Evolutionary conservation across 37 sponge, comb jelly and placozoan genomes (phyloP).

Genomic region (Theonella swinhoei): DNA sequence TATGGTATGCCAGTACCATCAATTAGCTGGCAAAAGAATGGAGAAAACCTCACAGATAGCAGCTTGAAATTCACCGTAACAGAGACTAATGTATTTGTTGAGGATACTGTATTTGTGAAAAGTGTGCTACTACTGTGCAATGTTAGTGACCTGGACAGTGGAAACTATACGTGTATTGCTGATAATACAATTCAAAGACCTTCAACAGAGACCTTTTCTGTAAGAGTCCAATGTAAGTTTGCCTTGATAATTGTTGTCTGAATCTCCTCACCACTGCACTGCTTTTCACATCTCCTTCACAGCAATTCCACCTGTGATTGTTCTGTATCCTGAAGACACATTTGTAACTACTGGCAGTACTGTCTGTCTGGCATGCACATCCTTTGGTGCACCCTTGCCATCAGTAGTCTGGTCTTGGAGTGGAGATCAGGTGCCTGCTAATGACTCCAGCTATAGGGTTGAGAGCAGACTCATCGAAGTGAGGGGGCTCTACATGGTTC

Average conservation of each 20-base stretch:
- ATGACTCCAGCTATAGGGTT: not conserved
- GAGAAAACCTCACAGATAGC: not conserved
- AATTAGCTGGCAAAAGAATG: slow-evolving; percentile 17
- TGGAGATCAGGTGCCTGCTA: not conserved
- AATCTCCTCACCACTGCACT: too few relatives aligned
- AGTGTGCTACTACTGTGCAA: slow-evolving; percentile 17
- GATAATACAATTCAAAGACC: not conserved
- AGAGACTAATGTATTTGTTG: not conserved
- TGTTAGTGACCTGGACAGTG: not conserved
- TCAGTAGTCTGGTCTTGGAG: not conserved
- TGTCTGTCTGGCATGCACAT: not conserved
- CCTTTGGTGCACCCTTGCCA: not conserved
- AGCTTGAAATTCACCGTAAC: not conserved
- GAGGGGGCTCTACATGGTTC: not conserved
- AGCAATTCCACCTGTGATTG: not conserved
- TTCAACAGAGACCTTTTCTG: not conserved
- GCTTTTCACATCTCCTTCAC: not conserved
- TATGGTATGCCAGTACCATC: not conserved
- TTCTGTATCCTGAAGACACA: not conserved
- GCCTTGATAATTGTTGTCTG: too few relatives aligned
- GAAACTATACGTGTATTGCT: slow-evolving; percentile 33
- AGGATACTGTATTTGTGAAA: slow-evolving; percentile 9
- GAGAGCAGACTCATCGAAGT: not conserved
- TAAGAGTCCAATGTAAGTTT: not conserved
- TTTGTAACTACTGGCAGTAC: not conserved